phyloP scores from a whole-genome alignment of 2,113 vertebrate genomes.

The Rhabdornis inornatus region DNA sequence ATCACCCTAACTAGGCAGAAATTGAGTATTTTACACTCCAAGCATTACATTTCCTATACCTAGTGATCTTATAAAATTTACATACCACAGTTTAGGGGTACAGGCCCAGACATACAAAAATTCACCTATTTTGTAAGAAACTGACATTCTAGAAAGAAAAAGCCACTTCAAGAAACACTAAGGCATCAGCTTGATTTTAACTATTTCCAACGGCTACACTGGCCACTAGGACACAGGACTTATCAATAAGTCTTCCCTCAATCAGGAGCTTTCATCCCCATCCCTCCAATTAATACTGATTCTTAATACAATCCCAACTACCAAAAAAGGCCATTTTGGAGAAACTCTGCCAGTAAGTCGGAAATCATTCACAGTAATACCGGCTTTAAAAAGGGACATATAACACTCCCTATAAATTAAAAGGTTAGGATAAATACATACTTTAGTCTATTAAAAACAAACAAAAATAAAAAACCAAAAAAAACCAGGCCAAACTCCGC shows the following conservation, averaged over 20 bases:
- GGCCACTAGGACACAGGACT: neutral
- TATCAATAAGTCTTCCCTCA: neutral
- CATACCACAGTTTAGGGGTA: neutral
- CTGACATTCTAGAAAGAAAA: neutral
- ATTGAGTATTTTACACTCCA: neutral
- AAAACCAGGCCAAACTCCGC: neutral
- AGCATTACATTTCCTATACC: neutral
- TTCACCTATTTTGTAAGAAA: neutral
- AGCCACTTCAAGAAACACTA: neutral
- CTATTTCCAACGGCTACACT: neutral
- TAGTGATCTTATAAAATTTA: neutral
- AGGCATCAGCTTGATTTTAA: neutral
- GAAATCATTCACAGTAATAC: fast-evolving
- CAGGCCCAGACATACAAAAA: neutral
- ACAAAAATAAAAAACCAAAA: fast-evolving
- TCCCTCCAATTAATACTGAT: fast-evolving
- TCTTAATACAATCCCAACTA: neutral
- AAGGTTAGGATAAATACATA: fast-evolving
- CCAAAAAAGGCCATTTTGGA: neutral
- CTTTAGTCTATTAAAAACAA: neutral
- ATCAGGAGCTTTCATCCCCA: neutral
- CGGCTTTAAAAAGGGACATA: neutral
- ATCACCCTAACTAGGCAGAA: neutral
- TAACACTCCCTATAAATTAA: neutral
- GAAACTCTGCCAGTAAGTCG: neutral